phyloP scores from a whole-genome alignment of 2,888 invertebrate genomes.

The Stenichneumon culpator region DNA sequence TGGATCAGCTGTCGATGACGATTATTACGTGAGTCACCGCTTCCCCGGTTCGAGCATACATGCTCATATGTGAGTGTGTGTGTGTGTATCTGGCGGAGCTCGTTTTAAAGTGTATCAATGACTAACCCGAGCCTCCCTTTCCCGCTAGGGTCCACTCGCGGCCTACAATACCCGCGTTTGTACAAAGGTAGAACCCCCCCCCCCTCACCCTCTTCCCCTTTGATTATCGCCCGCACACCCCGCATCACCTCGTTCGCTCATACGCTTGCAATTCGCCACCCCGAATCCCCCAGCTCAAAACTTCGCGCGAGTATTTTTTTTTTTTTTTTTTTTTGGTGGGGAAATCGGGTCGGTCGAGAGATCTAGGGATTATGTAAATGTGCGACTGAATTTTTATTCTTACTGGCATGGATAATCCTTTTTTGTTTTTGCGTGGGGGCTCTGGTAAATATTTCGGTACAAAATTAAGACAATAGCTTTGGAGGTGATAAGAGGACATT shows the following conservation, averaged over 20 bases:
- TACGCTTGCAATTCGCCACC: slow-evolving; percentile 23
- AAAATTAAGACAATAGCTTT: too few species aligned
- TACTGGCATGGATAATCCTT: not conserved
- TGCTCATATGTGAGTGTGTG: slow-evolving; percentile 5
- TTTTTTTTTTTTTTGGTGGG: not conserved
- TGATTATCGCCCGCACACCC: slow-evolving; percentile 55
- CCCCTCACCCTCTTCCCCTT: slow-evolving; percentile 62
- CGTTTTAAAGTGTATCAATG: slow-evolving; percentile 82
- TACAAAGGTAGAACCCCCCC: slow-evolving; percentile 44
- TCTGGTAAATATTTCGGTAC: too few species aligned
- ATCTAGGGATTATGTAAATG: not conserved
- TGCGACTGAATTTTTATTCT: not conserved
- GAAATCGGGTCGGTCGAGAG: not conserved
- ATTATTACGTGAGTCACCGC: slow-evolving; percentile 81
- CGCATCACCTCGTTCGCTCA: slow-evolving; percentile 59
- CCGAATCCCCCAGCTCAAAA: not conserved
- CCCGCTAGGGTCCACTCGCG: slow-evolving; percentile 45
- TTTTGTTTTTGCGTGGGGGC: too few species aligned
- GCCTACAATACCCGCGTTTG: slow-evolving; percentile 39
- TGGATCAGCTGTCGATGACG: slow-evolving; percentile 82
- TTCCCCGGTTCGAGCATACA: slow-evolving; percentile 38
- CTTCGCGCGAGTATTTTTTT: not conserved
- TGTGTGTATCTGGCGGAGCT: slow-evolving; percentile 51
- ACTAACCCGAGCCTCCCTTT: slow-evolving; percentile 76
- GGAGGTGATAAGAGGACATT: too few species aligned